phyloP scores from a whole-genome alignment of 2,888 invertebrate species.

The Eumacrocentrus americanus region DNA sequence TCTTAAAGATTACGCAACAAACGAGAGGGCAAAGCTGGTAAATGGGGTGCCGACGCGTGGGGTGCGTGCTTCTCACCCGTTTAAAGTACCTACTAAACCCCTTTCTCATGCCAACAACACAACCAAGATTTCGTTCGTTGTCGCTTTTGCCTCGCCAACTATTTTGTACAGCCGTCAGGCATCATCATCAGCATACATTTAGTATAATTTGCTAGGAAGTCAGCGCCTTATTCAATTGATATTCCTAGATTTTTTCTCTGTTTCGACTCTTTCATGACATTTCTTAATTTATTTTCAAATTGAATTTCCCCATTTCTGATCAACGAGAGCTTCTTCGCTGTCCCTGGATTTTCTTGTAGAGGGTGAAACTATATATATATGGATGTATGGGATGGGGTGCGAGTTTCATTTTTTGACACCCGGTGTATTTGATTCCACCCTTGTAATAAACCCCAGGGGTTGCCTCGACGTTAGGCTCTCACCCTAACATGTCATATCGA shows the following conservation, averaged over 20 bases:
- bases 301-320: background rate
- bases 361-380: background rate
- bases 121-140: conserved; percentile 34
- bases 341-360: too few relatives aligned
- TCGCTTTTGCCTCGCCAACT: conserved; percentile 18
- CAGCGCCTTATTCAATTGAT: too few relatives aligned
- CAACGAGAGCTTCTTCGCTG: too few relatives aligned
- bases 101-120: conserved; percentile 23
- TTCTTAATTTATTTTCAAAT: too few relatives aligned
- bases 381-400: conserved; percentile 40
- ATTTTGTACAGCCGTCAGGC: conserved; percentile 14
- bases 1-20: conserved; percentile 62
- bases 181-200: background rate
- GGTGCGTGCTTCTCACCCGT: conserved; percentile 32
- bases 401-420: conserved; percentile 61
- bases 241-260: too few relatives aligned
- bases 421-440: conserved; percentile 62
- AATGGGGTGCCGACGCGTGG: conserved; percentile 58
- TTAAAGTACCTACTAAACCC: conserved; percentile 19
- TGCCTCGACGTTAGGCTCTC: conserved; percentile 44
- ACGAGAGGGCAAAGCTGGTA: conserved; percentile 56
- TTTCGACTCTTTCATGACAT: too few relatives aligned
- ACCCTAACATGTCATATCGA: conserved; percentile 60
- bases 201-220: background rate
- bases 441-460: conserved; percentile 61